Evolutionary conservation across 2,888 invertebrate genomes (phyloP), one percentile per base, ranked within the genome.

Genomic region (Drosophila mimica): DNA sequence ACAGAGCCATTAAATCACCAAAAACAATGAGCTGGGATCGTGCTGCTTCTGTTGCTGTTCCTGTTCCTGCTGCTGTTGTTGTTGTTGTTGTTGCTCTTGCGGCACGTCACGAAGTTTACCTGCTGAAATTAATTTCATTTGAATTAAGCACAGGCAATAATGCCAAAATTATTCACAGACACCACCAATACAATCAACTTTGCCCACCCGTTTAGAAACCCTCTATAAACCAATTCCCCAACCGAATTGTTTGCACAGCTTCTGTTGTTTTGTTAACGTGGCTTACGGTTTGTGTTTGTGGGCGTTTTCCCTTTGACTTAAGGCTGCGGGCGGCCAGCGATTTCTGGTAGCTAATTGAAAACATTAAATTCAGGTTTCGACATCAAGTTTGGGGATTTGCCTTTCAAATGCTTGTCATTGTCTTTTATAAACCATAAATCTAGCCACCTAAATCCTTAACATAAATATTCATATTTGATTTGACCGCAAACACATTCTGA

Each of bases 101-200:
- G 70, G 64, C 82, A 74, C 81, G 82, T 82, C 83, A 83, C 83
- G 68, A 83, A 79, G 85, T 90, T 90, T 85, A 85, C 85, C 85
- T 85, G 84, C 58, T 88, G 85, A 85, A 85, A 85, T 85, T 85
- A 85, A 85, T 85, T 85, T 90, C 91, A 85, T 85, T 85, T 90
- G 85, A 90, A 85, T 85, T 85, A 85, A 85, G 85, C 85, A 89
- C 85, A 87, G 85, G 85, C 85, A 85, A 85, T 85, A 85, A 85
- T 85, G 85, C 88, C 88, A 79, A 85, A 85, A 85, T 90, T 85
- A 85, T 85, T 85, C 85, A 85, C 85, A 90, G 91, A 90, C 85
- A 84, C 89, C 90, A 76, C 69, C 88, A 70, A 82, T 63, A 79
- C 83, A 70, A 81, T 75, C 78, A 81, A 58, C 67, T 34, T 30